Evolutionary conservation across 2,113 vertebrate species (phyloP), one percentile per base, ranked within the genome.

Genomic region (Collichthys lucidus): DNA sequence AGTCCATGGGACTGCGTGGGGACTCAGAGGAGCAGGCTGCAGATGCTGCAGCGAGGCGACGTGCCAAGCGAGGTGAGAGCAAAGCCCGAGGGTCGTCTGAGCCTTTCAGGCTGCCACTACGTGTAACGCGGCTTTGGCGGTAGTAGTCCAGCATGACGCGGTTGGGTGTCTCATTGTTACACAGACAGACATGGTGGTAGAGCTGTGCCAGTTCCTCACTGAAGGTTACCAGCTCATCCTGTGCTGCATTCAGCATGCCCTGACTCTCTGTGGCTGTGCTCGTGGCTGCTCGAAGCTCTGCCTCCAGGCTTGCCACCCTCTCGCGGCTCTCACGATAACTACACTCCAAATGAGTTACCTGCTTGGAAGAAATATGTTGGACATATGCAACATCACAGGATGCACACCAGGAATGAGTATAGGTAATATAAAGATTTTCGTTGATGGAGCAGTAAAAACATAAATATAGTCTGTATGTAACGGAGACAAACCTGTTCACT

Each of bases 121-220:
- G 97, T 8, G 98, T 97, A 44, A 95, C 96, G 46, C 97, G 96
- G 89, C 98, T 97, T 92, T 99, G 98, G 64, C 97, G 95, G 64
- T 99, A 99, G 85, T 99, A 99, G 94, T 99, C 98, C 89, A 99
- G 94, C 98, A 99, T 99, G 83, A 99, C 97, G 10, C 98, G 96
- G 92, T 99, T 99, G 2, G 98, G 98, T 0, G 97, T 99, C 94
- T 99, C 98, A 0, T 99, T 99, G 89, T 99, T 99, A 94, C 98
- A 99, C 79, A 99, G 92, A 92, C 98, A 99, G 46, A 99, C 98
- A 0, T 99, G 98, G 90, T 99, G 98, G 89, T 99, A 99, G 16
- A 99, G 97, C 95, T 99, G 98, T 0, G 98, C 98, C 61, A 99
- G 92, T 57, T 99, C 98, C 91, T 99, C 98, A 0, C 98, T 99